Conservation (phyloP, 2,113 vertebrate species). For the Spheniscus mendiculus region DNA sequence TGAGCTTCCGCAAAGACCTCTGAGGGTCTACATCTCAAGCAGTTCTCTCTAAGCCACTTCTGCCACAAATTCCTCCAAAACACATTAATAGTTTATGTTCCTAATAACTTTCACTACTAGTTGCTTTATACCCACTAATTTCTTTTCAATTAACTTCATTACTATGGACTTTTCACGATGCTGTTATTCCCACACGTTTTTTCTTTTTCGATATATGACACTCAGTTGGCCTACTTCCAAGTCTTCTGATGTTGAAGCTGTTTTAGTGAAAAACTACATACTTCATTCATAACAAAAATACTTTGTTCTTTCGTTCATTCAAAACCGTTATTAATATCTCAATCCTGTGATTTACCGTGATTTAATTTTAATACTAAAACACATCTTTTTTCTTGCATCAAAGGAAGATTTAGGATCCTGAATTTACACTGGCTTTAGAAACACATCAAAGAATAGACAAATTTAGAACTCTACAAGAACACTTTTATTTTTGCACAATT, state of each 20-base stretch:
- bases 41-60: background rate
- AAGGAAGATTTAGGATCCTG: background rate
- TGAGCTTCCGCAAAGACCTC: background rate
- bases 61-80: background rate
- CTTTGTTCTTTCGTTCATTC: background rate
- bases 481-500: background rate
- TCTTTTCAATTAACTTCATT: background rate
- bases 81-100: background rate
- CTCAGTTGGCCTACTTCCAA: background rate
- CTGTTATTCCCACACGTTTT: too few relatives aligned
- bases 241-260: background rate
- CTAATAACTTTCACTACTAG: background rate
- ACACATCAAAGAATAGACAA: background rate
- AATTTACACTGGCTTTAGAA: background rate
- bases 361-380: background rate
- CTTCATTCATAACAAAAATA: background rate
- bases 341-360: background rate
- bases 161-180: background rate
- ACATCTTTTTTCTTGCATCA: background rate
- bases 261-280: background rate
- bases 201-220: background rate
- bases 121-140: accelerated
- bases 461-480: background rate
- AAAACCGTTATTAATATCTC: background rate
- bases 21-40: background rate